phyloP scores from a whole-genome alignment of 2,888 invertebrate species.

The Acleris holmiana region DNA sequence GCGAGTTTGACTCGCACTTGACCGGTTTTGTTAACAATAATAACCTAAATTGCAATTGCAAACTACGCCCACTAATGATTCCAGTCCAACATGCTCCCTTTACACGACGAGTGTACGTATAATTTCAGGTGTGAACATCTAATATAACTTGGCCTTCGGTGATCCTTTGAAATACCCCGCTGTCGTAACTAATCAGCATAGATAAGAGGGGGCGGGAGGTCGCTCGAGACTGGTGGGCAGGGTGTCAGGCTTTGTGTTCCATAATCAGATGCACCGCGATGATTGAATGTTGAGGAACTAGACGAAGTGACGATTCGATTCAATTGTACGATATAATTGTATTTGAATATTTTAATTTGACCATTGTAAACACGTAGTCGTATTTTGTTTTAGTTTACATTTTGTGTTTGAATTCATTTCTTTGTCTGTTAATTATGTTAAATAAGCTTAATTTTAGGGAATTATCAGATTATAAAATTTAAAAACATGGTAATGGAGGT shows the following conservation, averaged over 20 bases:
- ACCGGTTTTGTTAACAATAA: no score
- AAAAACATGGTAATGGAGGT: no score
- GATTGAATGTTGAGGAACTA: slow-evolving; percentile 50
- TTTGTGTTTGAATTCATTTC: not conserved
- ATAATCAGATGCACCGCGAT: slow-evolving; percentile 62
- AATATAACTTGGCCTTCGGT: slow-evolving; percentile 59
- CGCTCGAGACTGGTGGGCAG: slow-evolving; percentile 50
- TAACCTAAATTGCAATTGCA: not conserved
- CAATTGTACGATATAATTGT: slow-evolving; percentile 35
- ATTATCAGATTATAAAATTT: no score
- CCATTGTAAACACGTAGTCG: not conserved
- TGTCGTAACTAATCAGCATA: slow-evolving; percentile 61
- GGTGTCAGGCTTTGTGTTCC: slow-evolving; percentile 60
- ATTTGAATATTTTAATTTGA: slow-evolving; percentile 23
- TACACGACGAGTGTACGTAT: slow-evolving; percentile 59
- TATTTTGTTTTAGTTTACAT: not conserved
- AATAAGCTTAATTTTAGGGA: no score
- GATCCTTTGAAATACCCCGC: slow-evolving; percentile 64
- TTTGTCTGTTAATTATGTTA: no score
- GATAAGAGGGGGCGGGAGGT: slow-evolving; percentile 50
- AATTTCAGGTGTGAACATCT: slow-evolving; percentile 72
- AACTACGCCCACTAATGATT: slow-evolving; percentile 39
- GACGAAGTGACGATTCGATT: slow-evolving; percentile 31
- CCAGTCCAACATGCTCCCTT: slow-evolving; percentile 47
- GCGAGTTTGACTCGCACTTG: no score